Evolutionary conservation across 2,888 invertebrate species (phyloP).

Genomic region (Taphrorychus bicolor): DNA sequence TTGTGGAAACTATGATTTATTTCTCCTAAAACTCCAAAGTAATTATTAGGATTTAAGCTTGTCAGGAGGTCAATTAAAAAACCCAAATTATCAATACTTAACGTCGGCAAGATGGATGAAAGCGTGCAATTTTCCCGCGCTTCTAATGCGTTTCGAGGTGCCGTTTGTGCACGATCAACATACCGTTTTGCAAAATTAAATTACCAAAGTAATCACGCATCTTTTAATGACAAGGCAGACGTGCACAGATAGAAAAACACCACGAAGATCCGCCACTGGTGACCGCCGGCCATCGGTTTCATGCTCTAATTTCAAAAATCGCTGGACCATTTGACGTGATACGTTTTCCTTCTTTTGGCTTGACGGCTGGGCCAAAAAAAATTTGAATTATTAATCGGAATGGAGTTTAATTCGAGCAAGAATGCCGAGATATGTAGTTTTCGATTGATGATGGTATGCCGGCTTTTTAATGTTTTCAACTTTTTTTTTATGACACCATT

Average conservation of each 20-base stretch:
- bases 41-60: not conserved
- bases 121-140: slow-evolving; percentile 6
- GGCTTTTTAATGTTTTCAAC: too few species aligned
- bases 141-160: slow-evolving; percentile 1
- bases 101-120: slow-evolving; percentile 3
- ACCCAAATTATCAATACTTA: slow-evolving; percentile 6
- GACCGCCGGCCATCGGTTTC: not conserved
- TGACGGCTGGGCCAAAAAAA: not conserved
- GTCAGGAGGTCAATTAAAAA: slow-evolving; percentile 4
- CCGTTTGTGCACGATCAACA: slow-evolving; percentile 8
- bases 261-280: not conserved
- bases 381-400: not conserved
- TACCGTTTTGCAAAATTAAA: slow-evolving; percentile 10
- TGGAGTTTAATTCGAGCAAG: not conserved
- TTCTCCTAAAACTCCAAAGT: not conserved
- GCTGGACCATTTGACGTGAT: not conserved
- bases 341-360: not conserved
- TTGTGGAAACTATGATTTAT: not conserved
- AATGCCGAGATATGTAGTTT: not conserved
- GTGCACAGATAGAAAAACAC: not conserved
- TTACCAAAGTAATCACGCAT: not conserved
- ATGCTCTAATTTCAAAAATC: not conserved
- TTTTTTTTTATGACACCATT: too few species aligned
- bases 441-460: too few species aligned
- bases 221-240: not conserved